A percentile compares a stretch with the other conserved stretches of the same genome.
Conservation (phyloP, 2,888 invertebrate species). For the Watsonalla binaria region DNA sequence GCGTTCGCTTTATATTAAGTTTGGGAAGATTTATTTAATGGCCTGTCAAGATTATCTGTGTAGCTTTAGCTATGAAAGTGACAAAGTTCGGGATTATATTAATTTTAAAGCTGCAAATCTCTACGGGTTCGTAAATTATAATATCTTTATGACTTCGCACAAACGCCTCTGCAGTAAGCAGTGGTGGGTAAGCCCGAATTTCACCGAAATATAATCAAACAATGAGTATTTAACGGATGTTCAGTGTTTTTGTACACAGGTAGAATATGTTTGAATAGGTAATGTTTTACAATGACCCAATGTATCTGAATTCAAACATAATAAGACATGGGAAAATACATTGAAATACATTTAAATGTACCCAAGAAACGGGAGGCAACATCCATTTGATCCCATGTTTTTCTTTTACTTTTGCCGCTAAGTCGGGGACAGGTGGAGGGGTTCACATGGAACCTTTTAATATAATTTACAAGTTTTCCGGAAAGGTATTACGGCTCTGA, state of each 20-base stretch:
- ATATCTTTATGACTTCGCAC: not conserved
- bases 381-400: conserved; percentile 24
- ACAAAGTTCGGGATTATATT: not conserved
- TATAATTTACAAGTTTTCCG: conserved; percentile 42
- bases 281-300: too few species aligned
- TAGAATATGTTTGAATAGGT: too few species aligned
- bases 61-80: not conserved
- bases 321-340: not conserved
- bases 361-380: not conserved
- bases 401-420: conserved; percentile 20
- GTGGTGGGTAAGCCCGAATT: too few species aligned
- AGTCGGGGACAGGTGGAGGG: conserved; percentile 32
- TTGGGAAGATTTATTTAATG: conserved; percentile 24
- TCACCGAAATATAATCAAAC: too few species aligned
- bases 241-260: too few species aligned
- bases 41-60: conserved; percentile 15
- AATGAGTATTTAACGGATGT: too few species aligned
- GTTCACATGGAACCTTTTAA: conserved; percentile 43
- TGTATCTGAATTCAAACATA: not conserved
- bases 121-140: not conserved
- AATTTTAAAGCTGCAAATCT: not conserved
- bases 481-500: conserved; percentile 30
- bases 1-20: conserved; percentile 19
- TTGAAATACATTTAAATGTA: not conserved
- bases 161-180: too few species aligned